Conservation (phyloP, 2,797 vertebrate species). For the Thripadectes ignobilis region DNA sequence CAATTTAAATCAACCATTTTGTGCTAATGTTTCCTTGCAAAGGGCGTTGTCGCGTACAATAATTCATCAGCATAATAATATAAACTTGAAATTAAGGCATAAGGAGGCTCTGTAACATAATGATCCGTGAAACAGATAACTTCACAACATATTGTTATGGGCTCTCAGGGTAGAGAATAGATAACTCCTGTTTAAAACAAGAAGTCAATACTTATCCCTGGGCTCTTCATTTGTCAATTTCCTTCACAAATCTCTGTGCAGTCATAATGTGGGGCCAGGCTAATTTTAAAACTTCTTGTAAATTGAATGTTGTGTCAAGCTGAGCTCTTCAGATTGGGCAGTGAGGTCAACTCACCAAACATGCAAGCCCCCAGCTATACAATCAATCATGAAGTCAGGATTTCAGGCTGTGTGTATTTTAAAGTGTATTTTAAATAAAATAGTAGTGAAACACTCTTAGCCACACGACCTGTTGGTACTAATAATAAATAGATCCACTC, state of each 20-base stretch:
- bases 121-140: background rate
- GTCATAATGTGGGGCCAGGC: background rate
- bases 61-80: conserved; percentile 5
- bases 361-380: background rate
- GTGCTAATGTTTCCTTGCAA: background rate
- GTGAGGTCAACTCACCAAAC: background rate
- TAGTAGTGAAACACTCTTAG: background rate
- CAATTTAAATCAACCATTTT: background rate
- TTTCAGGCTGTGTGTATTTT: conserved; percentile 1
- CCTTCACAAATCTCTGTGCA: background rate
- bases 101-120: background rate
- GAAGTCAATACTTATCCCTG: conserved; percentile 33
- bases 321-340: background rate
- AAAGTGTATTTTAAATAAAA: conserved; percentile 18
- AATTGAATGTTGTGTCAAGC: background rate
- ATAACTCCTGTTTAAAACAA: conserved; percentile 4
- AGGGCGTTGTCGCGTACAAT: background rate
- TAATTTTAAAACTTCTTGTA: conserved; percentile 33
- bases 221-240: conserved; percentile 17
- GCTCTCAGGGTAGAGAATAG: conserved; percentile 6
- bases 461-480: background rate
- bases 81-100: conserved; percentile 17
- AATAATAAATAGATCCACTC: background rate
- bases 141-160: background rate
- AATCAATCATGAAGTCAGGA: conserved; percentile 3